A percentile compares a stretch with the other conserved stretches of the same genome.
phyloP scores from a whole-genome alignment of 2,797 vertebrate genomes.

The Rhynchotus rufescens region DNA sequence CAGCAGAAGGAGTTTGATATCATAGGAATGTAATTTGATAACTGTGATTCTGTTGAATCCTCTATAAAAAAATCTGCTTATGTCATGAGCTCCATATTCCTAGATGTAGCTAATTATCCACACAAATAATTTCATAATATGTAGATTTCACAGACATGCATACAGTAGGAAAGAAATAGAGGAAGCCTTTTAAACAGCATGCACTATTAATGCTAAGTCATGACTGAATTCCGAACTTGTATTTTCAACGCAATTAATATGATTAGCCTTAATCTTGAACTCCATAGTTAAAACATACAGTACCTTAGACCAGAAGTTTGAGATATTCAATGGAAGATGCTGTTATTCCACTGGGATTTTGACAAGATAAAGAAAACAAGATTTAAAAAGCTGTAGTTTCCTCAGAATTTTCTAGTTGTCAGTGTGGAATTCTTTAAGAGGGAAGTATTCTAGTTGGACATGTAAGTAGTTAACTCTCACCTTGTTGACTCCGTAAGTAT shows the following conservation, averaged over 20 bases:
- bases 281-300: not conserved
- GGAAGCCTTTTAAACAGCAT: not conserved
- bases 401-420: not conserved
- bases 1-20: not conserved
- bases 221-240: not conserved
- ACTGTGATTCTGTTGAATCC: not conserved
- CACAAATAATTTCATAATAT: not conserved
- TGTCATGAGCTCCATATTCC: not conserved
- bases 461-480: not conserved
- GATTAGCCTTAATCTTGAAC: not conserved
- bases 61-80: not conserved
- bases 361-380: too few species aligned
- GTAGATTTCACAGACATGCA: not conserved
- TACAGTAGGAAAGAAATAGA: not conserved
- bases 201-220: not conserved
- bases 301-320: not conserved
- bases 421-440: not conserved
- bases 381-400: accelerated
- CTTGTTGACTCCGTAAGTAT: not conserved
- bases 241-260: not conserved
- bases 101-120: not conserved
- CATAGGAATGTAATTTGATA: not conserved
- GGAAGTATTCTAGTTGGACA: not conserved
- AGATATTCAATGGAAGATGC: not conserved
- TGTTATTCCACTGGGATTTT: not conserved